Conservation (phyloP, 2,888 invertebrate genomes). For the Watsonalla binaria region DNA sequence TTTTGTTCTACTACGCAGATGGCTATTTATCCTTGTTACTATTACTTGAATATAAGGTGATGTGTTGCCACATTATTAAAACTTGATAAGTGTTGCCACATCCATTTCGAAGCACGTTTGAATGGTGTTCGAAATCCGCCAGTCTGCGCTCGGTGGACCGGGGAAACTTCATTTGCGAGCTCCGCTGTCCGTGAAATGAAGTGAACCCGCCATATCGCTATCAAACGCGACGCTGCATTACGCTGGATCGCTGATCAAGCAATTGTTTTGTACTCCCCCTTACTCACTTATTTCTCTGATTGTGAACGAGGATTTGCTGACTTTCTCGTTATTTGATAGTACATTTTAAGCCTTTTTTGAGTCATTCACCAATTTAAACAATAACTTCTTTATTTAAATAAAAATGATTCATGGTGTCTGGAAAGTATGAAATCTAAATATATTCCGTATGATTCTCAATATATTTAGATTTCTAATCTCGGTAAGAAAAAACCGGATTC, state of each 20-base stretch:
- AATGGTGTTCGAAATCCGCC: conserved; percentile 20
- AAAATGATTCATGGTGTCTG: too few relatives aligned
- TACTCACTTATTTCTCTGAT: neutral
- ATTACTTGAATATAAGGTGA: too few relatives aligned
- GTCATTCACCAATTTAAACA: too few relatives aligned
- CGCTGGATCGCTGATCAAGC: conserved; percentile 30
- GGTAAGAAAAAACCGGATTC: too few relatives aligned
- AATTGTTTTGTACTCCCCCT: conserved; percentile 12
- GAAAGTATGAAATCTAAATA: too few relatives aligned
- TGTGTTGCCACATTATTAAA: too few relatives aligned
- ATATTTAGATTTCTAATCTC: too few relatives aligned
- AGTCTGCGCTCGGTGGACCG: conserved; percentile 60
- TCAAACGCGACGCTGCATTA: conserved; percentile 25
- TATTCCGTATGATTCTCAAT: too few relatives aligned
- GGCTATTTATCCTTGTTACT: too few relatives aligned
- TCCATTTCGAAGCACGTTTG: conserved; percentile 24
- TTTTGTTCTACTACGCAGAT: too few relatives aligned
- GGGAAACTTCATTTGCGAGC: conserved; percentile 75
- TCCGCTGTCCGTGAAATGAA: conserved; percentile 78
- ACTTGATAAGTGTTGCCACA: conserved; percentile 19
- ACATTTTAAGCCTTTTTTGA: neutral
- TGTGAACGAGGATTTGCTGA: neutral
- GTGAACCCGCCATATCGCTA: conserved; percentile 52
- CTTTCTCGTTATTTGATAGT: neutral
- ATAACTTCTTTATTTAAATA: too few relatives aligned